phyloP scores from a whole-genome alignment of 2,797 vertebrate genomes.

The Iguana delicatissima region DNA sequence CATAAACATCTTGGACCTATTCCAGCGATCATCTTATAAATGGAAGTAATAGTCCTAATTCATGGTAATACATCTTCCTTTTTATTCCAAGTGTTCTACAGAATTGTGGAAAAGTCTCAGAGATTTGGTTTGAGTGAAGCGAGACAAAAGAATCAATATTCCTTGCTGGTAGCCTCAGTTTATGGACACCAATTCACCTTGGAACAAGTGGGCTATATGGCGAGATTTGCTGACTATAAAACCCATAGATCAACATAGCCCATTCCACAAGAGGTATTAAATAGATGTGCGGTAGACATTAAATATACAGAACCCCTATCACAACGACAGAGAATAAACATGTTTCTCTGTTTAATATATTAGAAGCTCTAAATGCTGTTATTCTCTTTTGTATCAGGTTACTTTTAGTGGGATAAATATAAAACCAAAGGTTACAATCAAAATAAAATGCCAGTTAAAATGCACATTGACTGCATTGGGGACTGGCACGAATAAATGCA shows the following conservation, averaged over 20 bases:
- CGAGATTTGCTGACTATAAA: conserved; percentile 8
- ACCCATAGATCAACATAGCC: conserved; percentile 17
- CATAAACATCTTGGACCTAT: no score
- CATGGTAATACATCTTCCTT: neutral
- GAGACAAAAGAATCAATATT: neutral
- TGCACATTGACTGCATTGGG: conserved; percentile 52
- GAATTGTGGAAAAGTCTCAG: neutral
- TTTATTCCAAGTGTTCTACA: neutral
- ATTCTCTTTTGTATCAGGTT: conserved; percentile 57
- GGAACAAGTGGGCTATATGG: conserved; percentile 42
- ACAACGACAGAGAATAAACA: conserved; percentile 39
- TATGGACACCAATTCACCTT: conserved; percentile 35
- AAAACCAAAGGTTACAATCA: conserved; percentile 54
- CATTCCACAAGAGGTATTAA: conserved; percentile 47
- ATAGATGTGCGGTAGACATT: neutral
- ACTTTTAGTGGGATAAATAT: conserved; percentile 60
- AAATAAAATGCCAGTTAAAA: conserved; percentile 35
- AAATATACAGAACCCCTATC: conserved; percentile 8
- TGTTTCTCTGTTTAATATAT: conserved; percentile 60
- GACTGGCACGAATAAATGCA: conserved; percentile 48
- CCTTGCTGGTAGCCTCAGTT: neutral
- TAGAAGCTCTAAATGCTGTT: conserved; percentile 43
- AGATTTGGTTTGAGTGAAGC: conserved; percentile 25
- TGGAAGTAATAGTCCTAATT: neutral
- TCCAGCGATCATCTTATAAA: neutral